These are phyloP conservation scores for Esperia sulphurella DNA, from an alignment of 2,888 invertebrate species.

Conservation along the genomic window DNA sequence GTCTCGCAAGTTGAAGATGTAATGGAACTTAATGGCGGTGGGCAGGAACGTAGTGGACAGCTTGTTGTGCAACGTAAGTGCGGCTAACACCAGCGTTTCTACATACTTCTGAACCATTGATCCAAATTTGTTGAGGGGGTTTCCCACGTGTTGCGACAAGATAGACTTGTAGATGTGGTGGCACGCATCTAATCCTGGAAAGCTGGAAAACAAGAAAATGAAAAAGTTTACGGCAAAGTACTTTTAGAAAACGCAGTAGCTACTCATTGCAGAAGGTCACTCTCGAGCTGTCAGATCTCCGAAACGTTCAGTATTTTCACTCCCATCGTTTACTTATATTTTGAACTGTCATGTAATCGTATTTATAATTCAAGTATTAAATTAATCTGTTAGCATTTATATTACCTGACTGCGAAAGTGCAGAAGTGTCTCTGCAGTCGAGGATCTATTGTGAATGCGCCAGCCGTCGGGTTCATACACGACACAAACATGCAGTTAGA, in stretches of 20 bases:
- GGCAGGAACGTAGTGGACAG: conserved; percentile 89
- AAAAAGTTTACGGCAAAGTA: not conserved
- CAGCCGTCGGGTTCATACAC: conserved; percentile 98
- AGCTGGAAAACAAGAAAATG: conserved; percentile 70
- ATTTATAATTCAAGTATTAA: too few species aligned
- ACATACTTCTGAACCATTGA: conserved; percentile 78
- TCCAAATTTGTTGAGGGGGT: conserved; percentile 83
- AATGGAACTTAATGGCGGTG: conserved; percentile 96
- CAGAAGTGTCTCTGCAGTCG: conserved; percentile 93
- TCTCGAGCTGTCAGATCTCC: too few species aligned
- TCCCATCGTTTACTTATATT: too few species aligned
- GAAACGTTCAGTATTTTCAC: too few species aligned
- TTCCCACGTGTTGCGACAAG: conserved; percentile 85
- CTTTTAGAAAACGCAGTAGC: not conserved
- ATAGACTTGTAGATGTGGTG: conserved; percentile 92
- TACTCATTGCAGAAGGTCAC: too few species aligned
- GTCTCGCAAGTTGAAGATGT: conserved; percentile 94
- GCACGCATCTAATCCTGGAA: conserved; percentile 90
- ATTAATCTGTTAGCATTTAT: not conserved
- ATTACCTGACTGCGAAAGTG: conserved; percentile 88
- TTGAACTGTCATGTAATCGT: too few species aligned
- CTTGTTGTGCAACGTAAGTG: conserved; percentile 87
- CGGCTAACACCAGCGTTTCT: conserved; percentile 83
- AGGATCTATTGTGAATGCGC: conserved; percentile 95
- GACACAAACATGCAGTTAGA: conserved; percentile 96